A percentile compares a stretch with the other conserved stretches of the same genome.
Evolutionary conservation across 2,797 vertebrate genomes (phyloP).

Genomic region (Cynopterus sphinx): DNA sequence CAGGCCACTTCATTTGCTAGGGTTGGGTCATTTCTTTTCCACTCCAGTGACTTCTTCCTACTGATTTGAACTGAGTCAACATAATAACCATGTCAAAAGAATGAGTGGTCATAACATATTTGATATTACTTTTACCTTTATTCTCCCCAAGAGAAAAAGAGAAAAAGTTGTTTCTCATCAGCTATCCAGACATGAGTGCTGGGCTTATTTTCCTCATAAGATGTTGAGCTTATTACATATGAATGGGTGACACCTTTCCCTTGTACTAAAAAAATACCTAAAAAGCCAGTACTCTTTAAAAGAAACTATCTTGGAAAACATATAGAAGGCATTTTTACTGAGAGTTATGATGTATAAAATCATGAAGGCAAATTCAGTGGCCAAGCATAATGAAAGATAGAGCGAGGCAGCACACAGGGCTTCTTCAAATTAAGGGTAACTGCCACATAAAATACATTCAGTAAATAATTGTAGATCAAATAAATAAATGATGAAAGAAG

Average conservation of each 20-base stretch:
- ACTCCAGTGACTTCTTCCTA: neutral
- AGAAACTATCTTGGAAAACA: neutral
- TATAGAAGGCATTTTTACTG: neutral
- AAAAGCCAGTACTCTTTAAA: neutral
- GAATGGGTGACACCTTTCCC: neutral
- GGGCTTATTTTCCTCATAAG: neutral
- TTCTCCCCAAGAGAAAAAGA: neutral
- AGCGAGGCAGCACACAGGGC: neutral
- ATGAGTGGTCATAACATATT: neutral
- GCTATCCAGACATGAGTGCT: neutral
- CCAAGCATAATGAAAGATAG: neutral
- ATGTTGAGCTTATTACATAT: neutral
- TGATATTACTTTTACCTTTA: neutral
- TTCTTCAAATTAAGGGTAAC: neutral
- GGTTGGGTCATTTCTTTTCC: neutral
- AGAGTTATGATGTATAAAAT: neutral
- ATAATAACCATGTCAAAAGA: neutral
- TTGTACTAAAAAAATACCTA: neutral
- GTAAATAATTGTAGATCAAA: neutral
- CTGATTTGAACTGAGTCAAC: neutral
- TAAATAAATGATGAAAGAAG: neutral
- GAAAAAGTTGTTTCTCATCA: neutral
- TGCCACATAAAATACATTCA: neutral
- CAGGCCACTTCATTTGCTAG: neutral
- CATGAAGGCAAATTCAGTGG: neutral